Percentiles rank a stretch among this genome's conserved stretches.
These are phyloP conservation scores for Pristionchus japonicus DNA, from an alignment of 2,888 invertebrate genomes.

Conservation along the genomic window DNA sequence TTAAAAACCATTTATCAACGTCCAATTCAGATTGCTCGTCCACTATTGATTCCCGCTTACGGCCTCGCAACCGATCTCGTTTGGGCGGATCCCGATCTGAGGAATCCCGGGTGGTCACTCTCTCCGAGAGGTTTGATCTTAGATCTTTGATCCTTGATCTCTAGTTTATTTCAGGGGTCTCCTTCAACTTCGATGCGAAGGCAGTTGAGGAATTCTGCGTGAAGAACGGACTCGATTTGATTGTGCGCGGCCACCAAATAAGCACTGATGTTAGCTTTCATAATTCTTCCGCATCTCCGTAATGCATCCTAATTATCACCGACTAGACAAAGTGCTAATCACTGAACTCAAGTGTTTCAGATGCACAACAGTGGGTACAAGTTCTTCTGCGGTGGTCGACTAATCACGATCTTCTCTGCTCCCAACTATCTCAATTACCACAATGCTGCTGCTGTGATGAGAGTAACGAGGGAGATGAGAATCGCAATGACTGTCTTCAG, in stretches of 20 bases:
- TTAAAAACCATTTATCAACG: neutral
- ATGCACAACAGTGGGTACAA: conserved; percentile 56
- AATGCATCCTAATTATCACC: neutral
- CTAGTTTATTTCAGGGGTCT: conserved; percentile 49
- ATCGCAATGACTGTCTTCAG: conserved; percentile 8
- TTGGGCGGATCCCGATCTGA: conserved; percentile 45
- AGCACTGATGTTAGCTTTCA: conserved; percentile 49
- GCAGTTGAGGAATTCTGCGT: conserved; percentile 58
- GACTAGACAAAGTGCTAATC: neutral
- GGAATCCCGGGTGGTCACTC: conserved; percentile 40
- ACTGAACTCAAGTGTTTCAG: conserved; percentile 26
- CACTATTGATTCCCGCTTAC: conserved; percentile 38
- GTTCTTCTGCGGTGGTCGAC: conserved; percentile 49
- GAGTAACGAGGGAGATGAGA: neutral
- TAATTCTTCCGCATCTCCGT: too few relatives aligned
- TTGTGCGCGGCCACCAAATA: conserved; percentile 53
- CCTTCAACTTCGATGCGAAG: conserved; percentile 54
- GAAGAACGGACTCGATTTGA: conserved; percentile 51
- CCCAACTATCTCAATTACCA: conserved; percentile 57
- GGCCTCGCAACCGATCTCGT: conserved; percentile 42
- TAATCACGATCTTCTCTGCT: conserved; percentile 50
- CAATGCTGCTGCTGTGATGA: conserved; percentile 55
- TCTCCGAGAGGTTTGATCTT: conserved; percentile 29
- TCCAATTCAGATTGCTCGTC: conserved; percentile 43
- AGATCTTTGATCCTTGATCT: conserved; percentile 1